phyloP scores from a whole-genome alignment of 2,113 vertebrate species.

The Tamias sibiricus region DNA sequence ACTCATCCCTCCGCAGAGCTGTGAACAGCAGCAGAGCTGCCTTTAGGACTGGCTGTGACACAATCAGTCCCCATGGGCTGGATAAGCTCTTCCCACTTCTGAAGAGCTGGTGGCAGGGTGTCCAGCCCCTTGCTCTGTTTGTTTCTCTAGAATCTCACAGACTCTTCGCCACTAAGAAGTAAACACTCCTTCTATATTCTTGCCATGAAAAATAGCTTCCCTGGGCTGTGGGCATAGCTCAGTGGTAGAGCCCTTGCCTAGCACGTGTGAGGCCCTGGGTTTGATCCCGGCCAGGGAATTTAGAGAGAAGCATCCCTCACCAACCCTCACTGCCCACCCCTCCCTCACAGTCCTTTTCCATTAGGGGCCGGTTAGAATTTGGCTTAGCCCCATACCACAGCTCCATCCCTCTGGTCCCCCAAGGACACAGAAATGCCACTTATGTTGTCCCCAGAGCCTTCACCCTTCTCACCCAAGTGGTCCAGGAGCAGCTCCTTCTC shows the following conservation, averaged over 20 bases:
- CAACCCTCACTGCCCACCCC: background rate
- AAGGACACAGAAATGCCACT: background rate
- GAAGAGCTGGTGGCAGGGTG: background rate
- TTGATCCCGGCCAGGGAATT: background rate
- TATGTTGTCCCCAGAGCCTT: background rate
- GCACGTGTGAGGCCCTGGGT: background rate
- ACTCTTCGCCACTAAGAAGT: background rate
- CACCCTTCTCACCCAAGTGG: constrained; percentile 82
- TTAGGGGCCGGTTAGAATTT: background rate
- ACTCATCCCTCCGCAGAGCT: constrained; percentile 83
- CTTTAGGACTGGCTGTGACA: background rate
- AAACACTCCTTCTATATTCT: background rate
- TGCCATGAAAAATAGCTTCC: background rate
- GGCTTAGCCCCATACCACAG: background rate
- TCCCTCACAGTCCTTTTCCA: background rate
- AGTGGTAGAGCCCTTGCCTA: background rate
- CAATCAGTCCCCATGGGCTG: background rate
- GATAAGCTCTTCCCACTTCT: background rate
- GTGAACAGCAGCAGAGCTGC: background rate
- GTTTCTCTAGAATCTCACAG: background rate
- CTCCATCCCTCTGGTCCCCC: background rate
- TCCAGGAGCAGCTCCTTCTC: constrained; percentile 86
- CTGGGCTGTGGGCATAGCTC: background rate
- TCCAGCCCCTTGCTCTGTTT: background rate
- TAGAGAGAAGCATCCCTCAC: background rate